Percentiles rank a stretch among this genome's conserved stretches.
Conservation (phyloP, 35 echinoderm and acorn worm genomes). For the Heliocidaris erythrogramma region DNA sequence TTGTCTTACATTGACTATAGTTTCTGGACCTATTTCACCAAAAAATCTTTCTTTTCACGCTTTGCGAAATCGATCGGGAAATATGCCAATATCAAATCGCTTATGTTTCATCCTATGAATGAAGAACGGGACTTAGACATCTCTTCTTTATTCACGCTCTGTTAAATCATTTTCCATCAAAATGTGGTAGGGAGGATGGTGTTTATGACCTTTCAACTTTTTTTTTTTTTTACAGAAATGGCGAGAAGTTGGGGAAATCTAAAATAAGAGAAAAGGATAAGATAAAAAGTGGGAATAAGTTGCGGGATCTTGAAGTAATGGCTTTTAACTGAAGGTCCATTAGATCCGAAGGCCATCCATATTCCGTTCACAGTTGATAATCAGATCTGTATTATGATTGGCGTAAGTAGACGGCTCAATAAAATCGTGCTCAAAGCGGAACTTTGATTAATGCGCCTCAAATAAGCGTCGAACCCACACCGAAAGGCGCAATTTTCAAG, state of each 20-base stretch:
- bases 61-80: background rate
- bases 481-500: conserved; percentile 1
- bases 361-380: conserved; percentile 37
- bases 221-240: background rate
- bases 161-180: background rate
- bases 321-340: conserved; percentile 42
- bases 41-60: background rate
- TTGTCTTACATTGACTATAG: background rate
- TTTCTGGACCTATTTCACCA: background rate
- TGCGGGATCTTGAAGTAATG: background rate
- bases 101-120: background rate
- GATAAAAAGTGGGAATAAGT: background rate
- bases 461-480: background rate
- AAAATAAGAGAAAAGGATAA: background rate
- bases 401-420: conserved; percentile 39
- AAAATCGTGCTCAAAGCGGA: conserved; percentile 19
- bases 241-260: background rate
- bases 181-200: background rate
- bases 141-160: conserved; percentile 16
- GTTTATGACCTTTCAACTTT: background rate
- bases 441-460: background rate
- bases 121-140: background rate
- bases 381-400: conserved; percentile 40
- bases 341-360: background rate
- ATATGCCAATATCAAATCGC: conserved; percentile 17